Evolutionary conservation across 2,888 invertebrate genomes (phyloP), one percentile per base, ranked within the genome.

Genomic region (Sepiola atlantica): DNA sequence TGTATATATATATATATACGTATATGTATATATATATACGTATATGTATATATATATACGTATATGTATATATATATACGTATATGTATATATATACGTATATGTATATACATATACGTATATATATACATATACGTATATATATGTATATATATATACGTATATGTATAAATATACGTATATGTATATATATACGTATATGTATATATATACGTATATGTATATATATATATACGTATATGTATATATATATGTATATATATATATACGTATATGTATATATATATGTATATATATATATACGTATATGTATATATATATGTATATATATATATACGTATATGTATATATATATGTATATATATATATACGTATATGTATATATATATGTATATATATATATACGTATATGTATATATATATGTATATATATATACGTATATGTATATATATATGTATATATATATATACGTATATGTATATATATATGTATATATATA

Each of bases 101-200:
- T 24, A 35, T n/a, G 10, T 1, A 91, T n/a, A 8, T 8, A 91
- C 21, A 91, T 32, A 91, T n/a, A 35, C 21, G 32, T n/a, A 91
- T n/a, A 91, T 24, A 91, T 10, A 32, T n/a, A 91, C 20, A 91
- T n/a, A 91, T n/a, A 91, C 35, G 32, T 24, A 91, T 1, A 32
- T 32, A 91, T 32, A 91, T n/a, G 32, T 24, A 91, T n/a, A 91
- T n/a, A 91, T n/a, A 91, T n/a, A 91, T n/a, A n/a, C n/a, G n/a
- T n/a, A n/a, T n/a, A n/a, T n/a, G 32, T 24, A 91, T n/a, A n/a
- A 10, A 35, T 28, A 35, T 28, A 91, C 4, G 10, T 28, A 16
- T 91, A 18, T 2, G 18, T 35, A 35, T 20, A 45, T 21, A 92
- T 92, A 35, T 45, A 21, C 20, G 21, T 45, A 45, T 92, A 28